Evolutionary conservation across 2,888 invertebrate genomes (phyloP), one percentile per base, ranked within the genome.

Genomic region (Andrena camellia): DNA sequence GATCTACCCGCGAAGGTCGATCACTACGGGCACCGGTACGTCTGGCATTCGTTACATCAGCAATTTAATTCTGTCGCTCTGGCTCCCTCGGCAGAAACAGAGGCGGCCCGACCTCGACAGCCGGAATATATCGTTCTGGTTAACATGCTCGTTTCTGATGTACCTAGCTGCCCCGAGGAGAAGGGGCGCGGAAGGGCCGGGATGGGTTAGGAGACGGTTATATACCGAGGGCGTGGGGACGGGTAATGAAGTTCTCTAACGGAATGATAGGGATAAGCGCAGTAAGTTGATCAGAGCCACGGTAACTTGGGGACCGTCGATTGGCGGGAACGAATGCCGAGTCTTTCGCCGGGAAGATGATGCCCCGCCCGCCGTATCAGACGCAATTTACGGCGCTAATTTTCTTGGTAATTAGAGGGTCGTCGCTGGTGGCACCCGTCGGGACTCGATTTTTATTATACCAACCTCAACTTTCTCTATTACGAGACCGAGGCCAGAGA

Each of bases 1-100:
- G 78, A 85, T 86, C 86, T 64, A 29, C 20, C 64, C 71, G 62
- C 83, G 63, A 77, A 84, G 74, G 73, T 80, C 85, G 76, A 78
- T 81, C 26, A 7, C 63, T 2, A 29, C 60, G n/a, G 64, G 67
- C 29, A 57, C 13, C 20, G 85, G 87, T 88, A 87, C 42, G 87
- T 80, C 52, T 75, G 50, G 42, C 42, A 74, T 73, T 70, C 54
- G 66, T 77, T 72, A 78, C 74, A 59, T 78, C 63, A 70, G 52
- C 67, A 57, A 76, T 76, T 83, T 86, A 73, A 85, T 86, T 83
- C 63, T 74, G 76, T 77, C 82, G 62, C 35, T 66, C 33, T 48
- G 31, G 17, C 50, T 68, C 26, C n/a, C 29, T 62, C 54, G 60
- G 20, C n/a, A 48, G 80, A 80, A 67, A 52, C 54, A 63, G 75